These are phyloP conservation scores for Prosapia bicincta DNA, from an alignment of 2,888 invertebrate species.

Conservation along the genomic window DNA sequence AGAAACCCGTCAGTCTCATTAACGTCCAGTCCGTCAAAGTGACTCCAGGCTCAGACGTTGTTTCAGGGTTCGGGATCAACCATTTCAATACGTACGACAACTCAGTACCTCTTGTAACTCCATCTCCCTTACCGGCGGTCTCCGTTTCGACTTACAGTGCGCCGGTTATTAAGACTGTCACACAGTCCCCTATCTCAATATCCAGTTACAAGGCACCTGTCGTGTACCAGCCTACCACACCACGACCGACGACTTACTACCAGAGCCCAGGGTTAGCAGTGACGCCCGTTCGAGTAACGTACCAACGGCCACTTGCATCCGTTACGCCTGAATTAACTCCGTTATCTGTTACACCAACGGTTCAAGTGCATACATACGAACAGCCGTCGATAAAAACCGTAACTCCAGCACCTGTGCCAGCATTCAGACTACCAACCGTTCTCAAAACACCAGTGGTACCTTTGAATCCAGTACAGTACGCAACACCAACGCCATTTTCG, in stretches of 20 bases:
- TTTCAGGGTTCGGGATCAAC: slow-evolving; percentile 7
- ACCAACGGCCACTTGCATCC: slow-evolving; percentile 19
- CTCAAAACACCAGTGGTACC: slow-evolving; percentile 20
- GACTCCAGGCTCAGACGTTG: slow-evolving; percentile 6
- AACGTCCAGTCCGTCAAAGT: slow-evolving; percentile 14
- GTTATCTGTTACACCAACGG: slow-evolving; percentile 18
- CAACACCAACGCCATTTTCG: slow-evolving; percentile 13
- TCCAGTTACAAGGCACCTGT: slow-evolving; percentile 4
- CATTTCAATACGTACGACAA: too few species aligned
- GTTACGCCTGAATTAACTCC: slow-evolving; percentile 20
- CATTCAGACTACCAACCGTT: slow-evolving; percentile 3
- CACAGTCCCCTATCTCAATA: slow-evolving; percentile 13
- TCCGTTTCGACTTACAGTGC: slow-evolving; percentile 10
- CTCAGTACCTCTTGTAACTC: slow-evolving; percentile 8
- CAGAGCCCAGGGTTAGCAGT: slow-evolving; percentile 14
- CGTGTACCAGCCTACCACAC: slow-evolving; percentile 25
- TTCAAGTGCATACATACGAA: slow-evolving; percentile 12
- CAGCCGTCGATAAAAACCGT: slow-evolving; percentile 26
- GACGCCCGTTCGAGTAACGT: background rate
- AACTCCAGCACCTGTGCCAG: slow-evolving; percentile 28
- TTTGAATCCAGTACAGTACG: slow-evolving; percentile 22
- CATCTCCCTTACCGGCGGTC: slow-evolving; percentile 25
- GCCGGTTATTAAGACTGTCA: background rate
- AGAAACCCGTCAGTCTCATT: slow-evolving; percentile 11
- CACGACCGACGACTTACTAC: slow-evolving; percentile 26